A percentile compares a stretch with the other conserved stretches of the same genome.
phyloP scores from a whole-genome alignment of 2,888 invertebrate genomes.

The Caenorhabditis sp. region DNA sequence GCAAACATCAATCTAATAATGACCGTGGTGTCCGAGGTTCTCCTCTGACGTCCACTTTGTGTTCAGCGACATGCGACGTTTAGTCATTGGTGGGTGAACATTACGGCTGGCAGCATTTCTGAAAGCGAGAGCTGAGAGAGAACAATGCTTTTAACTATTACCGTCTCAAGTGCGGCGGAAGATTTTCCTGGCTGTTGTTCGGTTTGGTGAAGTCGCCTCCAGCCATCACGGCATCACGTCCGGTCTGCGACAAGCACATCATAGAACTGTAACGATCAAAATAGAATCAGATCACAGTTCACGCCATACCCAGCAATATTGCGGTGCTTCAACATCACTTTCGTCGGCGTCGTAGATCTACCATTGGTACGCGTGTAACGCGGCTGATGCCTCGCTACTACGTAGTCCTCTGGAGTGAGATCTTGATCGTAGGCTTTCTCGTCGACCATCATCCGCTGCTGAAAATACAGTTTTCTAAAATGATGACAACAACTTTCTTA shows the following conservation, averaged over 20 bases:
- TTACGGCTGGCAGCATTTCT: slow-evolving; percentile 12
- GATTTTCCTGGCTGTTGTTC: slow-evolving; percentile 30
- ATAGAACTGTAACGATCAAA: slow-evolving; percentile 33
- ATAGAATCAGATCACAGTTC: not conserved
- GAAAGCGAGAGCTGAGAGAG: not conserved
- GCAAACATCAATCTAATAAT: slow-evolving; percentile 13
- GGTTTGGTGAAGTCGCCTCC: slow-evolving; percentile 44
- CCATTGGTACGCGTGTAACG: slow-evolving; percentile 30
- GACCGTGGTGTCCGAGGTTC: slow-evolving; percentile 39
- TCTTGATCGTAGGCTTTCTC: slow-evolving; percentile 33
- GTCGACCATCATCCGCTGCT: slow-evolving; percentile 48
- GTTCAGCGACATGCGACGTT: slow-evolving; percentile 47
- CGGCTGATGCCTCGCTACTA: slow-evolving; percentile 34
- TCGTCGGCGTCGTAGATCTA: slow-evolving; percentile 35
- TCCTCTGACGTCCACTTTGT: slow-evolving; percentile 58
- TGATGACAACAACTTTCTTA: not conserved
- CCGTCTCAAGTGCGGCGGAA: slow-evolving; percentile 54
- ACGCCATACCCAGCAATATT: slow-evolving; percentile 55
- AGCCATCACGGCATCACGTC: slow-evolving; percentile 19
- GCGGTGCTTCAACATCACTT: slow-evolving; percentile 57
- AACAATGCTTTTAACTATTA: not conserved
- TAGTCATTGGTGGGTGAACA: slow-evolving; percentile 16
- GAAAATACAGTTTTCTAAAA: slow-evolving; percentile 4
- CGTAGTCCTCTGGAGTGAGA: slow-evolving; percentile 49
- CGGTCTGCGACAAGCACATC: slow-evolving; percentile 54